Evolutionary conservation across 2,888 invertebrate species (phyloP).

Genomic region (Hirtodrosophila confusa): DNA sequence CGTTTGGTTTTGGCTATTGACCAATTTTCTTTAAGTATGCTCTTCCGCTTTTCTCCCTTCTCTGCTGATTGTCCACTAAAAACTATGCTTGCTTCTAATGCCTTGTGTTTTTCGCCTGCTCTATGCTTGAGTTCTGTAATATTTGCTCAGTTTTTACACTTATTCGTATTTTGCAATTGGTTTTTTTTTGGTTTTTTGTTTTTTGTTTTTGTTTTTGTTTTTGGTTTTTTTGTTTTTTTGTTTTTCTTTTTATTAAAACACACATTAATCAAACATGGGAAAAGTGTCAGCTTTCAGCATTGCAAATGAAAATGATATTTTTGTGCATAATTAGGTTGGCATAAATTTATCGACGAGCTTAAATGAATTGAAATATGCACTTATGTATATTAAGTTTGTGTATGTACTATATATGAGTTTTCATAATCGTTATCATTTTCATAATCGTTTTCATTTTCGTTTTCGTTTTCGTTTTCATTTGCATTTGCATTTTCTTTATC

Average conservation of each 20-base stretch:
- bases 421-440: conserved; percentile 26
- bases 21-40: conserved; percentile 26
- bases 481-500: conserved; percentile 6
- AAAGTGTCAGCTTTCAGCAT: conserved; percentile 38
- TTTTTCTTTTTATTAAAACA: conserved; percentile 22
- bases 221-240: neutral
- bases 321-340: conserved; percentile 72
- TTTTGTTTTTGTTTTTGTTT: too few species aligned
- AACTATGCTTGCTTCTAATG: conserved; percentile 70
- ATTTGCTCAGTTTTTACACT: conserved; percentile 19
- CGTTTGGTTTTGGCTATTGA: conserved; percentile 37
- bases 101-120: conserved; percentile 31
- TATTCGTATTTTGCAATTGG: conserved; percentile 27
- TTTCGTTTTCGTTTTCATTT: conserved; percentile 12
- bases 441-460: conserved; percentile 24
- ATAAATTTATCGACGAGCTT: conserved; percentile 66
- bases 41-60: conserved; percentile 26
- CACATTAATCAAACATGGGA: conserved; percentile 64
- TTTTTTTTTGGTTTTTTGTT: conserved; percentile 4
- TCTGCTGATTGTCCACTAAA: conserved; percentile 78
- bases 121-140: conserved; percentile 35
- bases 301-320: conserved; percentile 50
- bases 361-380: conserved; percentile 67
- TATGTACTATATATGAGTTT: conserved; percentile 27
- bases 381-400: conserved; percentile 45